phyloP scores from a whole-genome alignment of 1,140 invertebrate species.

The Planococcus citri region DNA sequence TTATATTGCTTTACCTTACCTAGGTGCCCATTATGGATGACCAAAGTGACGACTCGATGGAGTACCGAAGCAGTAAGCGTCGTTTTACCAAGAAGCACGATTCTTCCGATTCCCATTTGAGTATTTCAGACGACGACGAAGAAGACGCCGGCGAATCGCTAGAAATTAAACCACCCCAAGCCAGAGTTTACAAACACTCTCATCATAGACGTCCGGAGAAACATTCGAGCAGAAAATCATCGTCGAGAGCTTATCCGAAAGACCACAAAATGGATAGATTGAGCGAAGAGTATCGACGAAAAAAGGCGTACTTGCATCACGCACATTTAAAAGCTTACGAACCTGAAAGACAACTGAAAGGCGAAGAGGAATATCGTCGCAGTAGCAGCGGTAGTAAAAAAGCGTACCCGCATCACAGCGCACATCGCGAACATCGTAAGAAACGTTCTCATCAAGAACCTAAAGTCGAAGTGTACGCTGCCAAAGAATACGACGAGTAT shows the following conservation, averaged over 20 bases:
- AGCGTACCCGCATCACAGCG: background rate
- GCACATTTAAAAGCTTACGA: too few relatives aligned
- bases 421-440: background rate
- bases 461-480: too few relatives aligned
- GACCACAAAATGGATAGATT: background rate
- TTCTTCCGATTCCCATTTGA: background rate
- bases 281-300: background rate
- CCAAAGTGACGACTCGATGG: background rate
- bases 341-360: too few relatives aligned
- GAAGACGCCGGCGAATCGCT: constrained; percentile 22
- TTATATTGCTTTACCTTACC: background rate
- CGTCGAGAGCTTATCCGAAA: background rate
- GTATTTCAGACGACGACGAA: constrained; percentile 25
- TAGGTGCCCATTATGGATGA: background rate
- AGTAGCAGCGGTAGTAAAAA: background rate
- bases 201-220: constrained; percentile 23
- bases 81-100: background rate
- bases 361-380: too few relatives aligned
- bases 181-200: constrained; percentile 22
- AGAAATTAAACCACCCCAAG: constrained; percentile 25
- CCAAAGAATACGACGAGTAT: background rate
- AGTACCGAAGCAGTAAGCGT: background rate
- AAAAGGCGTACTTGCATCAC: background rate
- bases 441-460: background rate
- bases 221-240: background rate